Conservation (phyloP, 1,140 invertebrate genomes). For the Drosophila yakuba region DNA sequence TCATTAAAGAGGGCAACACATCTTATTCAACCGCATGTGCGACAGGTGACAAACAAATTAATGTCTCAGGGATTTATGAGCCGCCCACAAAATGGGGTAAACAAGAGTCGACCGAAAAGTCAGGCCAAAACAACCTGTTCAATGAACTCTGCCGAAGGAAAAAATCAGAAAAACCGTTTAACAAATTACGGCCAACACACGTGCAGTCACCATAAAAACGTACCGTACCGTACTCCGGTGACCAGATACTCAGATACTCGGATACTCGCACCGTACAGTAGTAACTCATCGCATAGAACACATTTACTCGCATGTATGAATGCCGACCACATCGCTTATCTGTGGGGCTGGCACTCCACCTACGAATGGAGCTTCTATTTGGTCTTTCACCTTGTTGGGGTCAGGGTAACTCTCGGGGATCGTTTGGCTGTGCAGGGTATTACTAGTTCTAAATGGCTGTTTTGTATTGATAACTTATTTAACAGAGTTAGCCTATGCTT, state of each 20-base stretch:
- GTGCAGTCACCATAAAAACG: conserved; percentile 66
- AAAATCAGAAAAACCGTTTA: conserved; percentile 58
- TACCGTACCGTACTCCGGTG: conserved; percentile 15
- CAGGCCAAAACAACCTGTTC: conserved; percentile 62
- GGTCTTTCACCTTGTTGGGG: conserved; percentile 14
- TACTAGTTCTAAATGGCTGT: too few relatives aligned
- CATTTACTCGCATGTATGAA: conserved; percentile 21
- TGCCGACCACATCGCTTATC: conserved; percentile 53
- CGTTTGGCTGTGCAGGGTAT: background rate
- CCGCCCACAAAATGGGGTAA: conserved; percentile 38
- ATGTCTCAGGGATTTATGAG: conserved; percentile 51
- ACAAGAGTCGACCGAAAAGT: conserved; percentile 31
- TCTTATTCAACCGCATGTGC: conserved; percentile 49
- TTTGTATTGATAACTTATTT: too few relatives aligned
- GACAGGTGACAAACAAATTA: conserved; percentile 60
- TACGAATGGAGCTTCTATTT: conserved; percentile 16
- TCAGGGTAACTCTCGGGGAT: background rate
- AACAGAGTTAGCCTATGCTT: too few relatives aligned
- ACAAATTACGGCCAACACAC: conserved; percentile 62
- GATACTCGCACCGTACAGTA: conserved; percentile 15
- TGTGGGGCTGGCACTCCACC: conserved; percentile 19
- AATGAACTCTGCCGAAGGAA: conserved; percentile 49
- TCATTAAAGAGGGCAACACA: conserved; percentile 38
- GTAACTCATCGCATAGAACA: conserved; percentile 20
- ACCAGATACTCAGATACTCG: conserved; percentile 1